Conservation (phyloP, 1,140 invertebrate species). For the Drosophila subobscura region DNA sequence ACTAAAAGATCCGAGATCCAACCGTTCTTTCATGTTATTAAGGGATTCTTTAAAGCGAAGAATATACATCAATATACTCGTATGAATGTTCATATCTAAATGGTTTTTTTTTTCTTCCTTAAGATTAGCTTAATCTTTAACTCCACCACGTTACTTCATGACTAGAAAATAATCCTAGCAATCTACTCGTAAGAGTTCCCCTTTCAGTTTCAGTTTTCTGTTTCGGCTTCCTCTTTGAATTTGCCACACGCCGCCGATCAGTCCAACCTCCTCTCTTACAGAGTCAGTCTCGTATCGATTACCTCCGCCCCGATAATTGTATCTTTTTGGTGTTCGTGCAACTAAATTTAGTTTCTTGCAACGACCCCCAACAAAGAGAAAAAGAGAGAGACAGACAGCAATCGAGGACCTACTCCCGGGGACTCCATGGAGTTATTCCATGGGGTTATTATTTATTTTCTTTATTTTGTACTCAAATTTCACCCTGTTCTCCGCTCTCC, state of each 20-base stretch:
- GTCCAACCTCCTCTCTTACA: neutral
- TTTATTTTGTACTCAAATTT: slow-evolving; percentile 61
- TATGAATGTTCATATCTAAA: too few species aligned
- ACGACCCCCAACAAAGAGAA: slow-evolving; percentile 55
- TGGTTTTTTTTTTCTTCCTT: neutral
- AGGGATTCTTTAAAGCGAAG: too few species aligned
- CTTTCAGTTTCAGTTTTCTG: slow-evolving; percentile 4
- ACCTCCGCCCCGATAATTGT: slow-evolving; percentile 35
- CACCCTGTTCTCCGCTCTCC: neutral
- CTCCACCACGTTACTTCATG: too few species aligned
- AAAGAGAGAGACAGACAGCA: slow-evolving; percentile 13
- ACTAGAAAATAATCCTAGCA: neutral
- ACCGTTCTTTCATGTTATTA: too few species aligned
- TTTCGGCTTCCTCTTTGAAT: neutral
- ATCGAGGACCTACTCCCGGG: slow-evolving; percentile 4
- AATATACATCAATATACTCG: too few species aligned
- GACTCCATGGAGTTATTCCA: slow-evolving; percentile 14
- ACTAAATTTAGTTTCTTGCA: slow-evolving; percentile 64
- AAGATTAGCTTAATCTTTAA: neutral
- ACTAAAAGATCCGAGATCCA: too few species aligned
- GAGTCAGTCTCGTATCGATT: slow-evolving; percentile 58
- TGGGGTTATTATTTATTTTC: slow-evolving; percentile 51
- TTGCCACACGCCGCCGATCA: slow-evolving; percentile 29
- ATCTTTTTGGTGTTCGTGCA: slow-evolving; percentile 41
- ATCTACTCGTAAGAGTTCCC: neutral